Percentiles rank a stretch among this genome's conserved stretches.
These are phyloP conservation scores for Pheosia tremula DNA, from an alignment of 2,888 invertebrate genomes.

Conservation along the genomic window DNA sequence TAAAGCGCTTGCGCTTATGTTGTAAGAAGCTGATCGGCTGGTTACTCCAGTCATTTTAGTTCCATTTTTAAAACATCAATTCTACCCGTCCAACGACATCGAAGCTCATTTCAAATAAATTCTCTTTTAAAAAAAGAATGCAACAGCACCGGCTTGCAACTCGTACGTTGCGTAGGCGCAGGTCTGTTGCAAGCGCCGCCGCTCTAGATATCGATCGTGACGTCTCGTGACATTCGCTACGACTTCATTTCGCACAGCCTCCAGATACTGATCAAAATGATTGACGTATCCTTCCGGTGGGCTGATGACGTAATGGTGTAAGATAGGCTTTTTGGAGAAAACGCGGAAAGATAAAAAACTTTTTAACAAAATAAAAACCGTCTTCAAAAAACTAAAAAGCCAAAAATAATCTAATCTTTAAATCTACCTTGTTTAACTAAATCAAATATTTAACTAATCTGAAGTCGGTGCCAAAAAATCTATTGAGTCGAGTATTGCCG, in stretches of 20 bases:
- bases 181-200: conserved; percentile 35
- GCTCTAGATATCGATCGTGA: conserved; percentile 49
- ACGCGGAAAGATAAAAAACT: neutral
- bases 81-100: no score
- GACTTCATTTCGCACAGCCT: conserved; percentile 20
- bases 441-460: no score
- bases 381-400: no score
- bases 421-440: no score
- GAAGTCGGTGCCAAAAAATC: no score
- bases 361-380: no score
- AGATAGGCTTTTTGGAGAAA: neutral
- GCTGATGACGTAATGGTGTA: neutral
- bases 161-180: conserved; percentile 40
- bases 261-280: conserved; percentile 19
- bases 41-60: no score
- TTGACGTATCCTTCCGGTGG: conserved; percentile 35
- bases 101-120: neutral
- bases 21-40: no score
- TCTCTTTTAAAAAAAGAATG: conserved; percentile 12
- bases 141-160: conserved; percentile 36
- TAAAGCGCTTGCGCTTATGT: no score
- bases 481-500: no score
- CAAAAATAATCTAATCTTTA: no score
- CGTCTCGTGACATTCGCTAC: conserved; percentile 40
- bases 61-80: no score